Evolutionary conservation across 2,113 vertebrate species (phyloP).

Genomic region (Electrona antarctica): DNA sequence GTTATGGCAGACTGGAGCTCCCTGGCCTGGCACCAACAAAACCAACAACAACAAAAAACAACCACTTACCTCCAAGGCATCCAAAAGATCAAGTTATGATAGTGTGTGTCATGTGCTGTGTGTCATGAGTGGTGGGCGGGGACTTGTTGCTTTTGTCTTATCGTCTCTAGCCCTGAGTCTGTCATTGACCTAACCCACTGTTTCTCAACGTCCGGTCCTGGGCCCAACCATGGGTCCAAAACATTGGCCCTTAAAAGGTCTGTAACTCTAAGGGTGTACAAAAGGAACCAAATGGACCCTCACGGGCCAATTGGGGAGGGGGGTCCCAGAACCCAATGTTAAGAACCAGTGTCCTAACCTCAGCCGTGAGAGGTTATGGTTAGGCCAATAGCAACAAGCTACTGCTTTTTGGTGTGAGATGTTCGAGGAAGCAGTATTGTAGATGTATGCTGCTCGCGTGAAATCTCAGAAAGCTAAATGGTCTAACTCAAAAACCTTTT

Average conservation of each 20-base stretch:
- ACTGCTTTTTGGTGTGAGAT: constrained; percentile 50
- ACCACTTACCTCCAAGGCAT: constrained; percentile 90
- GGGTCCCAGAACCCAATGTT: too few relatives aligned
- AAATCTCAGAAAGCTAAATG: constrained; percentile 45
- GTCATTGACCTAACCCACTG: constrained; percentile 61
- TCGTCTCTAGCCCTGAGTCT: constrained; percentile 68
- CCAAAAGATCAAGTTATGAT: constrained; percentile 70
- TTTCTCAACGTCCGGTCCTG: too few relatives aligned
- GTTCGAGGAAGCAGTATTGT: constrained; percentile 39
- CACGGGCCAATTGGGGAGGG: too few relatives aligned
- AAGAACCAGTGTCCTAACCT: constrained; percentile 73
- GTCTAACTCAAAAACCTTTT: constrained; percentile 25
- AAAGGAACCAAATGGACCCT: too few relatives aligned
- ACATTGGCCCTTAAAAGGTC: too few relatives aligned
- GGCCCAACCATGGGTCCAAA: too few relatives aligned
- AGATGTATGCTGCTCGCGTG: constrained; percentile 36
- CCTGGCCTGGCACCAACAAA: constrained; percentile 72
- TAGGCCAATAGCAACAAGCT: constrained; percentile 43
- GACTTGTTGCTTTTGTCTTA: constrained; percentile 75
- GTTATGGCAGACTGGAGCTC: constrained; percentile 83
- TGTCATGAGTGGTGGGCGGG: constrained; percentile 42
- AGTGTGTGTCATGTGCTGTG: constrained; percentile 33
- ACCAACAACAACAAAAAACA: constrained; percentile 81
- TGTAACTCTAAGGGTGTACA: too few relatives aligned
- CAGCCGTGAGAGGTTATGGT: constrained; percentile 49